Evolutionary conservation across 2,797 vertebrate genomes (phyloP), one percentile per base, ranked within the genome.

Genomic region (Anguilla marmorata): DNA sequence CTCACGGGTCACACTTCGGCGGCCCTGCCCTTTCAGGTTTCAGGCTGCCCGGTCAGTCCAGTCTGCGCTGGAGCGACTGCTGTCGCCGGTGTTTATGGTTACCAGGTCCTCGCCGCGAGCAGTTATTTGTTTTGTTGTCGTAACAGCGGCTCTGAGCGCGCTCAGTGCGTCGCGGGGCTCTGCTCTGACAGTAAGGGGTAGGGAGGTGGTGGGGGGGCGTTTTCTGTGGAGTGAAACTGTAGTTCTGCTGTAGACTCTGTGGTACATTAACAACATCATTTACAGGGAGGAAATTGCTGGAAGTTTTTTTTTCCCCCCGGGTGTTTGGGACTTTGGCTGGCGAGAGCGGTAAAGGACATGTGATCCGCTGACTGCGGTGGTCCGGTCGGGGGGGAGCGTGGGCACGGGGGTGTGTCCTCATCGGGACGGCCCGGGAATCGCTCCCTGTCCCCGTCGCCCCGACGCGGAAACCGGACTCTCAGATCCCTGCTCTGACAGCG

Each of bases 31-130:
- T 14, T 84, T 63, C 87, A 85, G 82, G 85, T 86, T 84, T 5
- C 56, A 27, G 83, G 88, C 86, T 52, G 89, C 90, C 90, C 88
- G 89, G 88, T 92, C 88, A 91, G 93, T 93, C 90, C 93, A 92
- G 90, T 92, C 90, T 89, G 90, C 3, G 14, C 85, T 86, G 82
- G 88, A 89, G 90, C 60, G 63, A 41, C 85, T 27, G 24, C 48
- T 83, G 45, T 74, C 89, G 84, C 72, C 85, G 27, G 74, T 80
- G 87, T 89, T 48, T 80, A 72, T 85, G 79, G 9, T 76, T 86
- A 63, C 66, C 90, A 84, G 85, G 85, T 90, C 48, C 89, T 2
- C 30, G 86, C 91, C 86, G 91, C 85, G 76, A 63, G 24, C 21
- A 66, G 80, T 48, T 52, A 50, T 0, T 76, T 72, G 30, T 52